Evolutionary conservation across 2,888 invertebrate genomes (phyloP).

Genomic region (Meta bourneti): DNA sequence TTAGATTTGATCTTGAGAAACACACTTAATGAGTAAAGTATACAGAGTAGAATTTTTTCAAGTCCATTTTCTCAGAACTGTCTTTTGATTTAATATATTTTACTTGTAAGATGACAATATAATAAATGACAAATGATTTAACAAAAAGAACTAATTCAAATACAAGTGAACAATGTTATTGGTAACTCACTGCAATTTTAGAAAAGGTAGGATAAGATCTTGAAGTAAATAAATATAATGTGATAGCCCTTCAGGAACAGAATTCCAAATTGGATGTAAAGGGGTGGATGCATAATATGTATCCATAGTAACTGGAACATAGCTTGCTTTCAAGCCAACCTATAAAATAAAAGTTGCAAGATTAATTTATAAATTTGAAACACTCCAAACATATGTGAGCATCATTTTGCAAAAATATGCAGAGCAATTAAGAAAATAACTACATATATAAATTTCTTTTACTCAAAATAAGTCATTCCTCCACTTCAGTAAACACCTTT

Average conservation of each 20-base stretch:
- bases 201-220: conserved; percentile 75
- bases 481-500: too few species aligned
- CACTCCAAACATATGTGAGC: too few species aligned
- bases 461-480: not conserved
- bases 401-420: too few species aligned
- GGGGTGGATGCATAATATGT: conserved; percentile 62
- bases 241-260: conserved; percentile 63
- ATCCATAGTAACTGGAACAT: conserved; percentile 77
- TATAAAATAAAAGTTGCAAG: conserved; percentile 16
- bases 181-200: conserved; percentile 73
- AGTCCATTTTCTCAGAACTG: too few species aligned
- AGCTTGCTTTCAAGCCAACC: conserved; percentile 66
- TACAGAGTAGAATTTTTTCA: too few species aligned
- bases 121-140: not conserved
- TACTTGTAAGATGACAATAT: too few species aligned
- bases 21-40: too few species aligned
- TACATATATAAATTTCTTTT: not conserved
- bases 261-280: conserved; percentile 77
- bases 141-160: not conserved
- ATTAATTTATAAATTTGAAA: conserved; percentile 1
- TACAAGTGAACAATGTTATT: not conserved
- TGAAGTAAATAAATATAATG: conserved; percentile 63
- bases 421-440: not conserved
- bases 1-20: too few species aligned
- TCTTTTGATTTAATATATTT: too few species aligned